Evolutionary conservation across 2,113 vertebrate genomes (phyloP).

Genomic region (Sisor rabdophorus): DNA sequence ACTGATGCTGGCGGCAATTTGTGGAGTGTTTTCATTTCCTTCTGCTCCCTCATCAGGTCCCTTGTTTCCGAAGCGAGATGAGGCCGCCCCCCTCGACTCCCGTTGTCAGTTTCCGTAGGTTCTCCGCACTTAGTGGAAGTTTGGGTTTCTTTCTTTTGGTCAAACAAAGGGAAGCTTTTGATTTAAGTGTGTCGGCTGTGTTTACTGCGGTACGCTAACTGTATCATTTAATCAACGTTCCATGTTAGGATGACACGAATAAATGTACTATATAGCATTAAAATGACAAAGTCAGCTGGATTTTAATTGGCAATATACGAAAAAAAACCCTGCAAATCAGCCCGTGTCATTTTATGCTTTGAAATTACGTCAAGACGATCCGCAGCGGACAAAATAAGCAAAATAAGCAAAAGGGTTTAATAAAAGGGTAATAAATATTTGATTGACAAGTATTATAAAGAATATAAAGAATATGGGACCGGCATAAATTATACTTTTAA

Average conservation of each 20-base stretch:
- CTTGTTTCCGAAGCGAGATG: constrained; percentile 17
- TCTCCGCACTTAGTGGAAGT: constrained; percentile 24
- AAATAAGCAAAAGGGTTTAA: too few relatives aligned
- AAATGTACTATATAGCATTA: constrained; percentile 17
- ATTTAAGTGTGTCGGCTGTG: constrained; percentile 38
- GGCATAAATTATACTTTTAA: too few relatives aligned
- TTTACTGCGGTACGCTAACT: constrained; percentile 28
- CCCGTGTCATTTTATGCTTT: background rate
- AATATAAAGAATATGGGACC: too few relatives aligned
- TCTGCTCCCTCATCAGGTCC: constrained; percentile 21
- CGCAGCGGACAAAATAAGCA: too few relatives aligned
- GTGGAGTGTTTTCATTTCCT: background rate
- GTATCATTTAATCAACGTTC: constrained; percentile 40
- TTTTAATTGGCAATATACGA: background rate
- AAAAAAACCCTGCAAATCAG: background rate
- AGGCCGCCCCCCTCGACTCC: constrained; percentile 6
- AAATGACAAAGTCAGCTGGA: constrained; percentile 8
- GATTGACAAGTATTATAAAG: too few relatives aligned
- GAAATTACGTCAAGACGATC: background rate
- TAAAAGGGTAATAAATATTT: too few relatives aligned
- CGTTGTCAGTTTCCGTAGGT: constrained; percentile 15
- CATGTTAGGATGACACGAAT: constrained; percentile 27
- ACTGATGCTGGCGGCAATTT: constrained; percentile 5
- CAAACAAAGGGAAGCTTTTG: constrained; percentile 16
- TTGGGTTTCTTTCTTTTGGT: constrained; percentile 18